Evolutionary conservation across 2,888 invertebrate genomes (phyloP).

Genomic region (Drosophila infuscata): DNA sequence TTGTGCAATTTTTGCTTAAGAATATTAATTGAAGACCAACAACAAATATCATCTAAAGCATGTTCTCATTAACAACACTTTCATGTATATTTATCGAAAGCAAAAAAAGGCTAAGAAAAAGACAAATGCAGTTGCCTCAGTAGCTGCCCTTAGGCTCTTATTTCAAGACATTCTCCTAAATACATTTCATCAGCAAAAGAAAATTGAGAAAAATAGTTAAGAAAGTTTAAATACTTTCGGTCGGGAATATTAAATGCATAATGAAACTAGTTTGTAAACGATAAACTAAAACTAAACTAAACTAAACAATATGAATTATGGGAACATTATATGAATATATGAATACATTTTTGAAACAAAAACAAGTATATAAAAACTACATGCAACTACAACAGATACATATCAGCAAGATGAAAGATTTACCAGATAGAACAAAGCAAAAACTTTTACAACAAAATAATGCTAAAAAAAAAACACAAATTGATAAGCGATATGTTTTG

Average conservation of each 20-base stretch:
- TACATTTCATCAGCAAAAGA: conserved; percentile 45
- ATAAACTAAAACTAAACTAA: conserved; percentile 58
- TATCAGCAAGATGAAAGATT: conserved; percentile 78
- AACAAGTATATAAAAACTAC: conserved; percentile 47
- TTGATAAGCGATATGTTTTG: conserved; percentile 73
- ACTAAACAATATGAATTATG: conserved; percentile 84
- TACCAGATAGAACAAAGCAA: conserved; percentile 56
- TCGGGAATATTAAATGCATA: conserved; percentile 52
- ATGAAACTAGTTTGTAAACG: conserved; percentile 60
- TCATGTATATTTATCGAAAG: conserved; percentile 16
- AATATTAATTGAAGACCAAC: conserved; percentile 11
- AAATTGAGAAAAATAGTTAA: conserved; percentile 33
- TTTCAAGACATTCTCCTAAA: conserved; percentile 56
- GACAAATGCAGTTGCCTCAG: conserved; percentile 31
- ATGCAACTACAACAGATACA: conserved; percentile 73
- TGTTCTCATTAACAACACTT: conserved; percentile 24
- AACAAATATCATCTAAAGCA: conserved; percentile 1
- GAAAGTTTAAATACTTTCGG: conserved; percentile 31
- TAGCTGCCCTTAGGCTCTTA: conserved; percentile 45
- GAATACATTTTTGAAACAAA: conserved; percentile 62
- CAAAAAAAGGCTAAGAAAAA: conserved; percentile 12
- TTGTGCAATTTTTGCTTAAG: conserved; percentile 17
- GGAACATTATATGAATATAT: conserved; percentile 82
- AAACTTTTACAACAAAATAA: conserved; percentile 66
- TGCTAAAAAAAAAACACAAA: conserved; percentile 31